Conservation (phyloP, 2,888 invertebrate genomes). For the Caenorhabditis sp. region DNA sequence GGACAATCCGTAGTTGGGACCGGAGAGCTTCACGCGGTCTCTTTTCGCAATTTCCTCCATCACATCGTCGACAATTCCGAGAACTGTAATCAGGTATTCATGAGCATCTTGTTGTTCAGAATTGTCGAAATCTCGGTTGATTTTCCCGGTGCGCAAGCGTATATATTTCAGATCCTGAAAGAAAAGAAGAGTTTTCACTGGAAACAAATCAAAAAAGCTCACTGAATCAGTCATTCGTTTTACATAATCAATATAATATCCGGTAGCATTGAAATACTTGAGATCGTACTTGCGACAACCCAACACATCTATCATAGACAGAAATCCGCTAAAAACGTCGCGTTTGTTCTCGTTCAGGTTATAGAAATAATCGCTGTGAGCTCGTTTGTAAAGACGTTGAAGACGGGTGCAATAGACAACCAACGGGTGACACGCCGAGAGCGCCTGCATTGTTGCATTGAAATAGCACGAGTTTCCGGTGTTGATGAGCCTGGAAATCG, state of each 20-base stretch:
- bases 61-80: neutral
- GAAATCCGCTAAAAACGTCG: too few species aligned
- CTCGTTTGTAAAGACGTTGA: neutral
- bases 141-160: neutral
- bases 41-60: neutral
- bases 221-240: too few species aligned
- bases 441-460: constrained; percentile 39
- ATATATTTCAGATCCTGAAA: neutral
- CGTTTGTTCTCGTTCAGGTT: too few species aligned
- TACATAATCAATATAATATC: too few species aligned
- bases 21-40: neutral
- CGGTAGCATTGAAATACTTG: too few species aligned
- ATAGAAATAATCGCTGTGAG: too few species aligned
- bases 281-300: too few species aligned
- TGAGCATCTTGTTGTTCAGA: constrained; percentile 20
- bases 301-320: too few species aligned
- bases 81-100: neutral
- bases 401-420: neutral
- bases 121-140: neutral
- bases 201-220: too few species aligned
- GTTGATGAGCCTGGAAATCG: constrained; percentile 18
- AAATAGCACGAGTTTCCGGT: constrained; percentile 37
- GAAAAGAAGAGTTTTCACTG: too few species aligned
- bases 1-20: neutral
- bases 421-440: constrained; percentile 12